phyloP scores from a whole-genome alignment of 2,797 vertebrate species.

The Acanthopagrus latus region DNA sequence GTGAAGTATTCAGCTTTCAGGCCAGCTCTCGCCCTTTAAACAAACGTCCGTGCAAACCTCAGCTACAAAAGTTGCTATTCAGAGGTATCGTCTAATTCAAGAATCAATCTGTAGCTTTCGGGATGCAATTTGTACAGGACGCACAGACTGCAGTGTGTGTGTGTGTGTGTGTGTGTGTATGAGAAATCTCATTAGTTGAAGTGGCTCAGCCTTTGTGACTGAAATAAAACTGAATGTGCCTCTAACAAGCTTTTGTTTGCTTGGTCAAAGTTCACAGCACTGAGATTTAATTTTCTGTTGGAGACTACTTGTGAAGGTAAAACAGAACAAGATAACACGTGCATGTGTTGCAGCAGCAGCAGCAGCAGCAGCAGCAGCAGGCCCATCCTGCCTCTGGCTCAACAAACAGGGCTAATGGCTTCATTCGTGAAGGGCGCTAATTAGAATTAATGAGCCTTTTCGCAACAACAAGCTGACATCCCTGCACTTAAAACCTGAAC shows the following conservation, averaged over 20 bases:
- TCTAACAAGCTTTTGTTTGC: constrained; percentile 14
- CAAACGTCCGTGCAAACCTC: constrained; percentile 39
- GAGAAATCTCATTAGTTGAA: constrained; percentile 12
- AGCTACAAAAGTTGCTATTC: constrained; percentile 30
- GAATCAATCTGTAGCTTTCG: constrained; percentile 30
- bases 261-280: constrained; percentile 16
- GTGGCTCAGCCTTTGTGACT: constrained; percentile 13
- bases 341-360: constrained; percentile 28
- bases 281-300: constrained; percentile 20
- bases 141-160: neutral
- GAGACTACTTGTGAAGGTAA: constrained; percentile 33
- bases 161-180: neutral
- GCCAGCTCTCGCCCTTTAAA: constrained; percentile 56
- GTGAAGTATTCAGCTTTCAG: constrained; percentile 57
- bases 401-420: constrained; percentile 63
- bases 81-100: constrained; percentile 18
- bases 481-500: constrained; percentile 56
- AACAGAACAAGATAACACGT: constrained; percentile 31
- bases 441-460: constrained; percentile 76
- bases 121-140: constrained; percentile 15
- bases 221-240: constrained; percentile 8
- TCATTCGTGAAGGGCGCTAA: constrained; percentile 74
- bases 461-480: constrained; percentile 43
- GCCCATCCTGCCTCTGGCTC: constrained; percentile 41
- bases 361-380: neutral